Percentiles rank a stretch among this genome's conserved stretches.
Evolutionary conservation across 2,888 invertebrate genomes (phyloP).

Genomic region (Papilio demoleus): DNA sequence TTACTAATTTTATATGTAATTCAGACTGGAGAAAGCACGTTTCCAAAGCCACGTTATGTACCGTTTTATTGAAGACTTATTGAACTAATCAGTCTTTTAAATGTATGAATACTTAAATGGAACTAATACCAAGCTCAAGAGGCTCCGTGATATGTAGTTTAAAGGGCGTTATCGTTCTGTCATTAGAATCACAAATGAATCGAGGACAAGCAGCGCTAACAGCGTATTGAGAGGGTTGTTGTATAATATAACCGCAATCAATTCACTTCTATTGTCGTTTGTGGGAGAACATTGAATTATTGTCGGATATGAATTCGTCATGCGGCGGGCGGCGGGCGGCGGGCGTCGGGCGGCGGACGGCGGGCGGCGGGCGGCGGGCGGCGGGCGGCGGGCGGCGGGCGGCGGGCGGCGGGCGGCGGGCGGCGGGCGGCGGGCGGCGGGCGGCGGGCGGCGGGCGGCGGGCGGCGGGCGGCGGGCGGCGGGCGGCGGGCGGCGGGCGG

Average conservation of each 20-base stretch:
- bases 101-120: too few relatives aligned
- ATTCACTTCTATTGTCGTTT: slow-evolving; percentile 22
- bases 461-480: neutral
- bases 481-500: too few relatives aligned
- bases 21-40: too few relatives aligned
- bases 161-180: neutral
- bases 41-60: too few relatives aligned
- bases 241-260: slow-evolving; percentile 22
- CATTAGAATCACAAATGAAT: neutral
- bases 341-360: neutral
- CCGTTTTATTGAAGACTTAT: too few relatives aligned
- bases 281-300: slow-evolving; percentile 38
- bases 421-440: too few relatives aligned
- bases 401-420: too few relatives aligned
- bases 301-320: slow-evolving; percentile 1
- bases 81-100: too few relatives aligned
- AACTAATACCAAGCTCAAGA: too few relatives aligned
- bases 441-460: neutral
- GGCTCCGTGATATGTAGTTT: too few relatives aligned
- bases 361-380: neutral
- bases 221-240: neutral
- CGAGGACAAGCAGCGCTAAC: neutral
- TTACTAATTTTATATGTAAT: too few relatives aligned
- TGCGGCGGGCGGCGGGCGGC: neutral
- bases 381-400: too few relatives aligned